Conservation (phyloP, 1,140 invertebrate species). For the Stegodyphus mimosarum region DNA sequence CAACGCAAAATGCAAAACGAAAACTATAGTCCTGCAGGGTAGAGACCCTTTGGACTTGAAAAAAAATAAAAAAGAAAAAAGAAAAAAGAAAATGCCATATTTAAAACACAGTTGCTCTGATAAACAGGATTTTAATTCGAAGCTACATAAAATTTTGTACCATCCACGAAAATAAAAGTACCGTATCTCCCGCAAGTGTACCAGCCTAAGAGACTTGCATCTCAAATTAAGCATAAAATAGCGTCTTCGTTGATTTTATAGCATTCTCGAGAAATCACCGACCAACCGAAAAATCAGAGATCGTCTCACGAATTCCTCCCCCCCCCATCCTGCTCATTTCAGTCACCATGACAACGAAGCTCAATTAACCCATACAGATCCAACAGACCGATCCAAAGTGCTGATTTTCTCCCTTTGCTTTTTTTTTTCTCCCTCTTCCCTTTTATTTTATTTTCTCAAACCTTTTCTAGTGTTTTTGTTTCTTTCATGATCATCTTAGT, state of each 20-base stretch:
- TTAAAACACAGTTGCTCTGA: too few relatives aligned
- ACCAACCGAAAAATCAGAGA: slow-evolving; percentile 33
- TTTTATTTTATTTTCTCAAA: background rate
- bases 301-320: background rate
- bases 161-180: too few relatives aligned
- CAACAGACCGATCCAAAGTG: slow-evolving; percentile 9
- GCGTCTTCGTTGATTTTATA: background rate
- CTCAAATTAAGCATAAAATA: slow-evolving; percentile 16
- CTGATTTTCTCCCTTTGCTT: background rate
- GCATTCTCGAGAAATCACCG: background rate
- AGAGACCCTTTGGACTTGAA: too few relatives aligned
- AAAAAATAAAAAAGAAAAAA: too few relatives aligned
- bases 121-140: too few relatives aligned
- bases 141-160: too few relatives aligned
- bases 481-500: background rate
- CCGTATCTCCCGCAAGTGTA: too few relatives aligned
- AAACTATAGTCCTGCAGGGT: too few relatives aligned
- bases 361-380: slow-evolving; percentile 33
- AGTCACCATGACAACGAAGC: slow-evolving; percentile 27
- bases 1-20: too few relatives aligned
- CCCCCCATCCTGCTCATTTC: too few relatives aligned
- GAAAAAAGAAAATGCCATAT: too few relatives aligned
- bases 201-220: too few relatives aligned
- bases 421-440: background rate
- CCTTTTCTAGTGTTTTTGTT: background rate